Percentiles rank a stretch among this genome's conserved stretches.
phyloP scores from a whole-genome alignment of 2,113 vertebrate species.

The Craseonycteris thonglongyai region DNA sequence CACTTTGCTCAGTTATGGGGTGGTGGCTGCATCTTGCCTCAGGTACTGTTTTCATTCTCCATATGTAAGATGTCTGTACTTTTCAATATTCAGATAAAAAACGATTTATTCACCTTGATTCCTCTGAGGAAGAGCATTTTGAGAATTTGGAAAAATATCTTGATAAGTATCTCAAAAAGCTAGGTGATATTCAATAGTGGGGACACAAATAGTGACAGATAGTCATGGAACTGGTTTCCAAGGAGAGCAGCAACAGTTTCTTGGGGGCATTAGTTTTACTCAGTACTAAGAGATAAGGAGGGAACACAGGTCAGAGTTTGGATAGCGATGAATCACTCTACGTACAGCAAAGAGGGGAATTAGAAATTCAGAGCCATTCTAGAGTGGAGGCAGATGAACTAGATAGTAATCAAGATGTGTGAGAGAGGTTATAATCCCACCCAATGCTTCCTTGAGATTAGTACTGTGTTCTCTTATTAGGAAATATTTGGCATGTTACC shows the following conservation, averaged over 20 bases:
- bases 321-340: background rate
- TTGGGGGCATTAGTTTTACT: background rate
- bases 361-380: background rate
- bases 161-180: background rate
- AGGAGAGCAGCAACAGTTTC: no score
- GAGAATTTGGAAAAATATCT: background rate
- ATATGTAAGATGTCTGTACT: background rate
- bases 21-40: background rate
- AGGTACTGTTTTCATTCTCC: background rate
- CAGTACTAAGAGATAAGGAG: background rate
- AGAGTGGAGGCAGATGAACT: background rate
- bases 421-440: background rate
- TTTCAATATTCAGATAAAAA: background rate
- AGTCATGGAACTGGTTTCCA: background rate
- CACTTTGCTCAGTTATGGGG: background rate
- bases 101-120: background rate
- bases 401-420: background rate
- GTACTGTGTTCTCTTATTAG: background rate
- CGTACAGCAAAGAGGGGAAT: background rate
- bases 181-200: background rate
- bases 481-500: background rate
- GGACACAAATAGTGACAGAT: background rate
- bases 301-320: background rate
- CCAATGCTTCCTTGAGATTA: background rate
- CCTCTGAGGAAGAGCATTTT: background rate